These are phyloP conservation scores for Myocastor coypus DNA, from an alignment of 2,113 vertebrate genomes.

Conservation along the genomic window DNA sequence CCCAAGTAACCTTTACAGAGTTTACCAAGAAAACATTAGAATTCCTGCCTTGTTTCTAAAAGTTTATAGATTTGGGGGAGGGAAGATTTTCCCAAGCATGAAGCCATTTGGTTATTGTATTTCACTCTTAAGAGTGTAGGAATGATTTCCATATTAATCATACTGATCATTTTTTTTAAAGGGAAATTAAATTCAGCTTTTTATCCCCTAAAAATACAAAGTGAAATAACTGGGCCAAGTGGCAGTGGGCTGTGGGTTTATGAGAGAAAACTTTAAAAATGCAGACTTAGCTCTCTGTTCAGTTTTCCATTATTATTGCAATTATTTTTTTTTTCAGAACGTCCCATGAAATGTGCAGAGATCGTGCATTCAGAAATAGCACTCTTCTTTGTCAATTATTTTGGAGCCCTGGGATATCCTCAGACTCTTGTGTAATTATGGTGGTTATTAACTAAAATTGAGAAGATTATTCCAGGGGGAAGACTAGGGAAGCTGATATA, in stretches of 20 bases:
- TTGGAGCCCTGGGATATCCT: slow-evolving; percentile 30
- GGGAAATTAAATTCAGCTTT: slow-evolving; percentile 74
- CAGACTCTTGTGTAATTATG: not conserved
- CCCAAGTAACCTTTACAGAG: slow-evolving; percentile 83
- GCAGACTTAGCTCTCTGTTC: not conserved
- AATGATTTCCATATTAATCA: slow-evolving; percentile 74
- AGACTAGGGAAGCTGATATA: not conserved
- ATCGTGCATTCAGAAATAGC: not conserved
- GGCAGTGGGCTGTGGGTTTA: not conserved
- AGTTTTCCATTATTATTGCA: not conserved
- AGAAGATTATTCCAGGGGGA: not conserved
- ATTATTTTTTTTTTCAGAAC: slow-evolving; percentile 29
- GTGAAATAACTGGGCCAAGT: not conserved
- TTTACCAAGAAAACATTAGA: slow-evolving; percentile 73
- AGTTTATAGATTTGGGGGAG: slow-evolving; percentile 75
- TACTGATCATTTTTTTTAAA: not conserved
- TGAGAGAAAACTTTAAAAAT: not conserved
- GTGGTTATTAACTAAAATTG: not conserved
- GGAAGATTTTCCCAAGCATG: slow-evolving; percentile 11
- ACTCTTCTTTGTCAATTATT: not conserved
- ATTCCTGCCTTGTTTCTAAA: slow-evolving; percentile 74
- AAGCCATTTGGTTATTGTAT: slow-evolving; percentile 70
- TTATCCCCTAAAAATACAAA: slow-evolving; percentile 58
- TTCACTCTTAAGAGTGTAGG: slow-evolving; percentile 64
- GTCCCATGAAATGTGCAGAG: not conserved